A percentile compares a stretch with the other conserved stretches of the same genome.
Evolutionary conservation across 2,113 vertebrate genomes (phyloP).

Genomic region (Indicator maculatus): DNA sequence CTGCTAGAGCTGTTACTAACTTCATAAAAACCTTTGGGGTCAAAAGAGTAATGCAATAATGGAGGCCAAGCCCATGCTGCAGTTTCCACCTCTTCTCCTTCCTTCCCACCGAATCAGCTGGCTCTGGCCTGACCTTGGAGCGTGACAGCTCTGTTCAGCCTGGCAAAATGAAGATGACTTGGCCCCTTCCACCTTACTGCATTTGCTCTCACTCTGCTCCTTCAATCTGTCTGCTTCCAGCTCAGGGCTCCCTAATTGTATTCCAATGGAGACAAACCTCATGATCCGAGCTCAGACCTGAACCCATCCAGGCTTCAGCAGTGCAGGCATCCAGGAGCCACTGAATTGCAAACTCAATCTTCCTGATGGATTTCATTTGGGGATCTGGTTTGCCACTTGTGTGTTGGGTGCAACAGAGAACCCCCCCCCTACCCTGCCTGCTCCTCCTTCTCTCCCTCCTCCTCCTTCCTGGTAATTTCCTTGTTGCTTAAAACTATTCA

Average conservation of each 20-base stretch:
- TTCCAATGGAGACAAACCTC: conserved; percentile 2
- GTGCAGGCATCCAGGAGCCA: not conserved
- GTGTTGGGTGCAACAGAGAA: not conserved
- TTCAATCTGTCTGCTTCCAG: not conserved
- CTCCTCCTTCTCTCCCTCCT: not conserved
- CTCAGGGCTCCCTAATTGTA: not conserved
- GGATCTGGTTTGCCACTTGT: not conserved
- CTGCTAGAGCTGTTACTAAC: not conserved
- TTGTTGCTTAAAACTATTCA: not conserved
- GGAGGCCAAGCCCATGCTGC: not conserved
- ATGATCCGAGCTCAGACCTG: not conserved
- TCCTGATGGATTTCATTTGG: not conserved
- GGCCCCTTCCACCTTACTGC: not conserved
- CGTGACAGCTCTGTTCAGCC: conserved; percentile 1
- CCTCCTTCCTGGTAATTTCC: conserved; percentile 3
- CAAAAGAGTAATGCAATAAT: not conserved
- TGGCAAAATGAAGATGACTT: not conserved
- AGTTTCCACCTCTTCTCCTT: not conserved
- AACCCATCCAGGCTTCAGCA: not conserved
- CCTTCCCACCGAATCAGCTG: not conserved
- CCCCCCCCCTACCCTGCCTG: not conserved
- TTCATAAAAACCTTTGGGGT: not conserved
- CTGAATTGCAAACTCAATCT: not conserved
- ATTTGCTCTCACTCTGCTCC: not conserved
- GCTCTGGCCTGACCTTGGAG: conserved; percentile 6